These are phyloP conservation scores for Zaprionus kolodkinae DNA, from an alignment of 1,140 invertebrate genomes.

Conservation along the genomic window DNA sequence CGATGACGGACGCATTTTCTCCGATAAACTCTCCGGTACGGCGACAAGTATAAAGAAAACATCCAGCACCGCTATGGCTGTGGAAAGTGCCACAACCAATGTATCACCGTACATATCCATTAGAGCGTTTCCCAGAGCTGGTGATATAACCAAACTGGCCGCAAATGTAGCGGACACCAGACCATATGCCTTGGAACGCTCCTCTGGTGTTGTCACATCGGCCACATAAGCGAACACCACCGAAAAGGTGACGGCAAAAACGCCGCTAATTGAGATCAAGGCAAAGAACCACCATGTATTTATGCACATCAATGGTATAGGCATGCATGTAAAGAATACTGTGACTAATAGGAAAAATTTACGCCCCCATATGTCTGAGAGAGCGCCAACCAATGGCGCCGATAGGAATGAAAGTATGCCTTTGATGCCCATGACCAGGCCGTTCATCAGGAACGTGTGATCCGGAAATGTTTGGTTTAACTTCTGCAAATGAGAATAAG, in stretches of 20 bases:
- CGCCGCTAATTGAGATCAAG: constrained; percentile 99
- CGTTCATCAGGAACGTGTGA: constrained; percentile 99
- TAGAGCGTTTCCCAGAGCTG: constrained; percentile 97
- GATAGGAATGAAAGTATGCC: constrained; percentile 98
- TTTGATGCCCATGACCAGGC: constrained; percentile 99
- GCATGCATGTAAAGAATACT: constrained; percentile 99
- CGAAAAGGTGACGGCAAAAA: constrained; percentile 99
- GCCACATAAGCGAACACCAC: constrained; percentile 99
- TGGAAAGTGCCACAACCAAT: constrained; percentile 97
- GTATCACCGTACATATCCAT: constrained; percentile 95
- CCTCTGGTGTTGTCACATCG: constrained; percentile 99
- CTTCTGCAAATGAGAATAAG: constrained; percentile 86
- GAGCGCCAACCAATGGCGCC: constrained; percentile 97
- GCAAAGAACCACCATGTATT: constrained; percentile 99
- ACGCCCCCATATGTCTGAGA: constrained; percentile 98
- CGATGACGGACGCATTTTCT: constrained; percentile 92
- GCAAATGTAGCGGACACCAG: constrained; percentile 99
- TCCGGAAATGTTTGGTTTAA: constrained; percentile 99
- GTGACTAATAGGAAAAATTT: constrained; percentile 99
- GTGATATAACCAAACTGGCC: constrained; percentile 98
- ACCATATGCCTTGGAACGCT: constrained; percentile 98
- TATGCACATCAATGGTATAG: constrained; percentile 99
- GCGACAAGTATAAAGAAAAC: constrained; percentile 99
- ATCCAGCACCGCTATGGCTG: constrained; percentile 97
- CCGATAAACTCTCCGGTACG: constrained; percentile 98